A percentile compares a stretch with the other conserved stretches of the same genome.
Conservation (phyloP, 2,113 vertebrate genomes). For the Gambusia affinis region DNA sequence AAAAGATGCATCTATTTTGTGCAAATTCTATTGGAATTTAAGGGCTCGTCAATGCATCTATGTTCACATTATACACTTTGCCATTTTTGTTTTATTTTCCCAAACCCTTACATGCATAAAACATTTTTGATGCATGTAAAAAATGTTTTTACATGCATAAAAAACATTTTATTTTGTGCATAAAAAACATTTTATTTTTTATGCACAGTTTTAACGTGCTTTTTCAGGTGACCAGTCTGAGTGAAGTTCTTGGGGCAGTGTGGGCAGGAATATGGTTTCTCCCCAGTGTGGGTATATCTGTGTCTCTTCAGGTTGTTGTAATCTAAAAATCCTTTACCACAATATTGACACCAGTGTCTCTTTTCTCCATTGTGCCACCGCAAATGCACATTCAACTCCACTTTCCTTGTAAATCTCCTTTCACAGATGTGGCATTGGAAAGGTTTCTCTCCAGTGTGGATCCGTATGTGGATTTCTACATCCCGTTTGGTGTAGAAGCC, state of each 20-base stretch:
- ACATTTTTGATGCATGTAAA: no score
- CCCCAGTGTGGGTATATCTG: constrained; percentile 82
- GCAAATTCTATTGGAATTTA: not conserved
- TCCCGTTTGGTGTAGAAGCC: constrained; percentile 73
- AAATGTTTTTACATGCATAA: no score
- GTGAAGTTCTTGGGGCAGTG: constrained; percentile 72
- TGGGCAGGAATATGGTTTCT: constrained; percentile 75
- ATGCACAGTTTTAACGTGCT: constrained; percentile 75
- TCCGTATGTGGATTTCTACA: constrained; percentile 78
- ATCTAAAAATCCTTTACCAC: constrained; percentile 85
- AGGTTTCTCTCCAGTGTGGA: constrained; percentile 86
- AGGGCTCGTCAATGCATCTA: not conserved
- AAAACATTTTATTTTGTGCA: no score
- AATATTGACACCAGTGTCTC: constrained; percentile 80
- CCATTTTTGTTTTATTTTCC: not conserved
- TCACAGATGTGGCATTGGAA: constrained; percentile 83
- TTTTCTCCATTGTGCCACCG: constrained; percentile 80
- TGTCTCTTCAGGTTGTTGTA: constrained; percentile 84
- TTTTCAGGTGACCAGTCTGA: constrained; percentile 77
- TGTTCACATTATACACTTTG: not conserved
- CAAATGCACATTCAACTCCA: constrained; percentile 82
- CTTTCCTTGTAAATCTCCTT: constrained; percentile 81
- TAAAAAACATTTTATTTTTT: no score
- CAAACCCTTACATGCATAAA: not conserved
- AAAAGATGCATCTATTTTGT: not conserved